Evolutionary conservation across 2,888 invertebrate genomes (phyloP), one percentile per base, ranked within the genome.

Genomic region (Platycnemis pennipes): DNA sequence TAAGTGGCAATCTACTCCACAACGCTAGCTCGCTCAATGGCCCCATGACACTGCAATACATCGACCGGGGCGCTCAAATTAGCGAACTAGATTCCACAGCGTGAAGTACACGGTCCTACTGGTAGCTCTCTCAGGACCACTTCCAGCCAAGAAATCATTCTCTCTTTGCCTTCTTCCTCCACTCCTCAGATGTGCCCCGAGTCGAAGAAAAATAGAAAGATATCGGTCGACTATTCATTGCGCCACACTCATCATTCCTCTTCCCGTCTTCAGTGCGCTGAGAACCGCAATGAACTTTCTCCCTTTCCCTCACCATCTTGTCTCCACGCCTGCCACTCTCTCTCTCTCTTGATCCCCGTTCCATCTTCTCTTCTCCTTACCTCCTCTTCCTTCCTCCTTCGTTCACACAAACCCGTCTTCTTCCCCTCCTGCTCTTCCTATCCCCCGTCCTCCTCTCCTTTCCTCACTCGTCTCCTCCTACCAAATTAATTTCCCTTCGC

Each of bases 401-500:
- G 31, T 42, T 63, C 26, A 16, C 63, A 1, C 19, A 7, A 19
- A 4, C 37, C 86, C 44, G 63, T 22, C 5, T 63, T 49, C 22
- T 1, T 13, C 77, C 13, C 16, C 37, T 3, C 31, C 13, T 11
- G 1, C 11, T 16, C 77, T 37, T 13, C 26, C 37, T 37, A 77
- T 31, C 8, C 37, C 13, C 3, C 63, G 63, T 4, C 0, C 77
- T 26, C 22, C 8, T 37, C 77, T 69, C 31, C 8, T 22, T 31
- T 31, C n/a, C 46, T 11, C 42, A 31, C 44, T 26, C 94, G 37
- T 46, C 77, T 11, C 94, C 37, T 63, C 45, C 37, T 69, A 26
- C 31, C 63, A 77, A 49, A 37, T 49, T 85, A n/a, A 49, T 44
- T 86, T 63, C 37, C 94, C 94, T 26, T 85, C 77, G n/a, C 85